Conservation (phyloP, 2,797 vertebrate genomes). For the Spinus olivaceus region DNA sequence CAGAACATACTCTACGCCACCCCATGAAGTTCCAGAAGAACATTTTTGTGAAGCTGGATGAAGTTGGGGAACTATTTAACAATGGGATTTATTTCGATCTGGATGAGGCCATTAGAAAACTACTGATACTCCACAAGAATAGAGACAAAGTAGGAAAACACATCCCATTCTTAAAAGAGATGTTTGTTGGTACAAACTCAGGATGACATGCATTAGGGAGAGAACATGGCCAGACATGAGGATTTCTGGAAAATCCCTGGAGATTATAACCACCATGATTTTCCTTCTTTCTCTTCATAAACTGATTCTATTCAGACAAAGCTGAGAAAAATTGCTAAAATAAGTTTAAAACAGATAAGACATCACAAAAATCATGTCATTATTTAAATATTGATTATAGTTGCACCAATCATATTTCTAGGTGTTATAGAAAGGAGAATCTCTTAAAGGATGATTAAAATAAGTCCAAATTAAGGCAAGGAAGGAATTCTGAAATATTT, state of each 20-base stretch:
- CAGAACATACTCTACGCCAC: not conserved
- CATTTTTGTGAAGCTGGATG: not conserved
- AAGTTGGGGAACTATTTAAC: not conserved
- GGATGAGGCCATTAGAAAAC: not conserved
- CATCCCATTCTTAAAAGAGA: not conserved
- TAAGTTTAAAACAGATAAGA: not conserved
- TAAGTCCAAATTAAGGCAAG: not conserved
- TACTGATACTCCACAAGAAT: not conserved
- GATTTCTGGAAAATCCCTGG: not conserved
- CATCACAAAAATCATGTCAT: not conserved
- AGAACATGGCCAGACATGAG: not conserved
- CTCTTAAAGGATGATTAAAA: not conserved
- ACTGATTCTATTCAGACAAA: not conserved
- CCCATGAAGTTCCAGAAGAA: not conserved
- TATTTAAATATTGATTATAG: not conserved
- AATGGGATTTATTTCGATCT: not conserved
- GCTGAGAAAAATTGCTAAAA: not conserved
- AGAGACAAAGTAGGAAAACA: not conserved
- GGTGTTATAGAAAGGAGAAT: not conserved
- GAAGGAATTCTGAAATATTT: not conserved
- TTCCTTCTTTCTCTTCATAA: not conserved
- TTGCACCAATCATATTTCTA: not conserved
- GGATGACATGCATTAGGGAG: not conserved
- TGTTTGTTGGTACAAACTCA: not conserved
- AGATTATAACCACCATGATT: not conserved